These are phyloP conservation scores for Hippocampus mohnikei DNA, from an alignment of 2,113 vertebrate species.

Conservation along the genomic window DNA sequence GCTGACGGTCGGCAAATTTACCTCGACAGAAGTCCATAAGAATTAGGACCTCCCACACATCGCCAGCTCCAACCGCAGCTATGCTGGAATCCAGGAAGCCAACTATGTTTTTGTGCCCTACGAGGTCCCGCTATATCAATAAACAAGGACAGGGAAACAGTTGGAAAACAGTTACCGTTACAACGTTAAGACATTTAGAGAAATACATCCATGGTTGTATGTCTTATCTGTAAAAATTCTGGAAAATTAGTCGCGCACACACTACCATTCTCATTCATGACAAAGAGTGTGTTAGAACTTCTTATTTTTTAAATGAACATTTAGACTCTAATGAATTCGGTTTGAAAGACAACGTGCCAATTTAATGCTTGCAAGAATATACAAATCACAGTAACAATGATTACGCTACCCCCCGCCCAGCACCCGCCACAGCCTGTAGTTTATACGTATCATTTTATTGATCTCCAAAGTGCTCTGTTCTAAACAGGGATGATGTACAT, in stretches of 20 bases:
- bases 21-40: constrained; percentile 98
- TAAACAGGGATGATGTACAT: not conserved
- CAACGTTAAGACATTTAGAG: not conserved
- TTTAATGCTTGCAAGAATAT: not conserved
- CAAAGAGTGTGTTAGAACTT: constrained; percentile 44
- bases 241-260: constrained; percentile 37
- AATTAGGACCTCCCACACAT: constrained; percentile 97
- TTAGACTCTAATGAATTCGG: not conserved
- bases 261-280: constrained; percentile 11
- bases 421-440: not conserved
- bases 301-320: constrained; percentile 25
- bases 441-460: not conserved
- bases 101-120: constrained; percentile 95
- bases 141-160: constrained; percentile 35
- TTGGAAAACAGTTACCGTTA: constrained; percentile 3
- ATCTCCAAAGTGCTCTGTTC: not conserved
- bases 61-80: constrained; percentile 85
- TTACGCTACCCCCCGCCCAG: not conserved
- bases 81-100: constrained; percentile 95
- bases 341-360: too few relatives aligned
- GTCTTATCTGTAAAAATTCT: constrained; percentile 11
- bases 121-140: constrained; percentile 82
- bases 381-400: not conserved
- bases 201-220: not conserved
- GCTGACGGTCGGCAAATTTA: constrained; percentile 57